Evolutionary conservation across 2,888 invertebrate genomes (phyloP).

Genomic region (Perizoma flavofasciatum): DNA sequence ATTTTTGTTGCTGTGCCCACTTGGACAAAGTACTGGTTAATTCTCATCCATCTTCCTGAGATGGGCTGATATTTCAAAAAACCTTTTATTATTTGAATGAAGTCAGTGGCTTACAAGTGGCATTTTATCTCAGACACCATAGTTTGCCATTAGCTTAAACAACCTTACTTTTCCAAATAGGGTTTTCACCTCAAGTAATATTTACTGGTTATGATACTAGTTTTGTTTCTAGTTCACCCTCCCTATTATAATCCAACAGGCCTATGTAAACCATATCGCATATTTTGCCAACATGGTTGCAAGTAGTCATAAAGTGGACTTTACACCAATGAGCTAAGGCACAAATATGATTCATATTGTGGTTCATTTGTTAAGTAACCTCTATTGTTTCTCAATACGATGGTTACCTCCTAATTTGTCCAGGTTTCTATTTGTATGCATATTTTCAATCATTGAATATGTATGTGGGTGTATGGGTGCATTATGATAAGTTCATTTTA

Average conservation of each 20-base stretch:
- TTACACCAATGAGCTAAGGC: not conserved
- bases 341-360: slow-evolving; percentile 4
- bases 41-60: no score
- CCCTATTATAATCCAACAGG: not conserved
- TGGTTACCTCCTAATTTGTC: slow-evolving; percentile 3
- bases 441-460: slow-evolving; percentile 14
- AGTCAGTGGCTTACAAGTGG: no score
- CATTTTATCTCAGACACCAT: no score
- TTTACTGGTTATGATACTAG: no score
- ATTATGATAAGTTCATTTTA: not conserved
- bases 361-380: slow-evolving; percentile 3
- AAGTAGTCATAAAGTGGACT: not conserved
- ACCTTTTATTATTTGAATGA: no score
- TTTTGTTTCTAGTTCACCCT: not conserved
- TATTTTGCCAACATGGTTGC: not conserved
- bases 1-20: no score
- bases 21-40: no score
- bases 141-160: no score
- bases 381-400: slow-evolving; percentile 19
- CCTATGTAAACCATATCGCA: not conserved
- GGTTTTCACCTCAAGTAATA: not conserved
- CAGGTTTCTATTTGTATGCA: slow-evolving; percentile 20
- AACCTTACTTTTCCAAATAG: no score
- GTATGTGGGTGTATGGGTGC: slow-evolving; percentile 8
- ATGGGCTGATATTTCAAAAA: no score